Evolutionary conservation across 2,797 vertebrate species (phyloP).

Genomic region (Eurystomus glaucurus): DNA sequence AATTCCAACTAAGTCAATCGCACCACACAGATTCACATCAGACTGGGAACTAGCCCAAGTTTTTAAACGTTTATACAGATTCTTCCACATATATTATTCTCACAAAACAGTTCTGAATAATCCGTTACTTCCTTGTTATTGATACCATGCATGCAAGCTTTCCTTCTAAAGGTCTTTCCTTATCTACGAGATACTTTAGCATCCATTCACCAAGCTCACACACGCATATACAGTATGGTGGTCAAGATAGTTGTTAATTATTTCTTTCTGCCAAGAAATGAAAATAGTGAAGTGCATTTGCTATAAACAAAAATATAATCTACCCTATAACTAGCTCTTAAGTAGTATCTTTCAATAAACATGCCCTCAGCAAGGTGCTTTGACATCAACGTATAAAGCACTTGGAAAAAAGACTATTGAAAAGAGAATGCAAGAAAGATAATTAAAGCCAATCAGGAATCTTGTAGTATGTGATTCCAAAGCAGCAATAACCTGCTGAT

Average conservation of each 20-base stretch:
- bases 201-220: neutral
- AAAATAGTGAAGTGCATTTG: neutral
- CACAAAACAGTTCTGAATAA: neutral
- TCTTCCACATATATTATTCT: neutral
- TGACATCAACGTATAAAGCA: slow-evolving; percentile 17
- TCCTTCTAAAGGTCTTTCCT: neutral
- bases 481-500: neutral
- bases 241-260: neutral
- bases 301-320: neutral
- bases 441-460: slow-evolving; percentile 49
- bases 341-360: slow-evolving; percentile 3
- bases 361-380: neutral
- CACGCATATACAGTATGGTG: fast-evolving
- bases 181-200: neutral
- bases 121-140: neutral
- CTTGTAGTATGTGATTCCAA: neutral
- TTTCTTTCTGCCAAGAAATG: slow-evolving; percentile 1
- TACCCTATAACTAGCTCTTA: slow-evolving; percentile 6
- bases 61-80: neutral
- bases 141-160: neutral
- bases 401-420: neutral
- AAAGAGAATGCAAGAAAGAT: slow-evolving; percentile 6
- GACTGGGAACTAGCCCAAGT: neutral
- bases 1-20: neutral
- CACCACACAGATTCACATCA: neutral